Conservation (phyloP, 2,797 vertebrate genomes). For the Eulemur coronatus region DNA sequence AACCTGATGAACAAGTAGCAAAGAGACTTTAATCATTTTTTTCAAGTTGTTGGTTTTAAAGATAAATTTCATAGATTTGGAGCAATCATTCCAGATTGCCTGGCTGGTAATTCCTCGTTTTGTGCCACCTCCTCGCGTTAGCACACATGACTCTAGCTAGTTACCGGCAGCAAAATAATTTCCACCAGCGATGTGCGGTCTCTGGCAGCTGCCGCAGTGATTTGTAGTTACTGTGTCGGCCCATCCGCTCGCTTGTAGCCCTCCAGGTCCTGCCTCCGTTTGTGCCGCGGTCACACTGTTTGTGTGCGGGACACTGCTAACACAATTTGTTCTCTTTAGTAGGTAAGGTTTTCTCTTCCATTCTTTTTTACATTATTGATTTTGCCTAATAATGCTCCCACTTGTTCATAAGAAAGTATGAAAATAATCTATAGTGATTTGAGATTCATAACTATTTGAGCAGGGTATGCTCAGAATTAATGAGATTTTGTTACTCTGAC, state of each 20-base stretch:
- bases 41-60: neutral
- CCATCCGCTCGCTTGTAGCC: fast-evolving
- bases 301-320: neutral
- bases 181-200: neutral
- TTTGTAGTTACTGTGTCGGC: neutral
- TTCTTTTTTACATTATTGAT: neutral
- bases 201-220: neutral
- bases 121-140: neutral
- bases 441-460: neutral
- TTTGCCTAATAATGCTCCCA: neutral
- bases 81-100: neutral
- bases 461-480: neutral
- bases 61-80: neutral
- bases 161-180: neutral
- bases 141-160: neutral
- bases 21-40: neutral
- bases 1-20: neutral
- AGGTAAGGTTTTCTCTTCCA: neutral
- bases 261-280: fast-evolving
- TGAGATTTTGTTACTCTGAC: neutral
- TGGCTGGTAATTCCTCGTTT: neutral
- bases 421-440: neutral
- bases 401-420: neutral
- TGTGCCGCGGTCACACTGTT: fast-evolving
- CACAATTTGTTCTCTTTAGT: neutral